Base-by-base conservation (phyloP, 2,888 invertebrate species). In the Meiosimyza decipiens region DNA sequence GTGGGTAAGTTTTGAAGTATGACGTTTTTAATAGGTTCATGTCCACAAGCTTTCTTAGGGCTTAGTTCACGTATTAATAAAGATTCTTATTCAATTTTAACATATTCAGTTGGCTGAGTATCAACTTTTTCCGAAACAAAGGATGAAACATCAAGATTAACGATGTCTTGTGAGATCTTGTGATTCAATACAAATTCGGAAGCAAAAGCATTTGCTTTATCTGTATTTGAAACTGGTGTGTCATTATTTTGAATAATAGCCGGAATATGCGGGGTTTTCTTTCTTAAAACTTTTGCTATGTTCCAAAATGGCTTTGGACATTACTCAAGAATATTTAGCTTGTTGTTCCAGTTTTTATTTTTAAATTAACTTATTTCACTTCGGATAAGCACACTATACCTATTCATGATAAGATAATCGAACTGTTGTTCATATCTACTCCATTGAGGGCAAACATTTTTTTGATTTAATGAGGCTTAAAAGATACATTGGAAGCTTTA, bases 251-350 rank as follows among this genome's bases (percentile, higher is more conserved):
- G 28, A 28, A 52, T 57, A 5, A 74, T 33, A 9, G 57, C 59
- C 28, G 59, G 69, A 15, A 71, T 40, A 33, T 40, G 68, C 33
- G 18, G 33, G 18, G 52, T 54, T 5, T 65, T 74, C 40, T 69
- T 71, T 52, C 60, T 55, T 47, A 74, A 22, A 49, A 57, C 59
- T 52, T 71, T 74, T 3, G 54, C 12, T 49, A 74, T 74, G 13
- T 71, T 68, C 74, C 71, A 71, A 49, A 73, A 72, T 2, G 70
- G 67, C 40, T 72, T 65, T 5, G 49, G 55, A 51, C 57, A 7
- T 51, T 59, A 64, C 6, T 72, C 72, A 12, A 71, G 33, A 49
- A 33, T 33, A 12, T 22, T 3, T 50, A 72, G n/a, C 12, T 71
- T 71, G 15, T 15, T 71, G 18, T 71, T 64, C 72, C 71, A 74